phyloP scores from a whole-genome alignment of 1,140 invertebrate genomes.

The Drosophila ohnishii region DNA sequence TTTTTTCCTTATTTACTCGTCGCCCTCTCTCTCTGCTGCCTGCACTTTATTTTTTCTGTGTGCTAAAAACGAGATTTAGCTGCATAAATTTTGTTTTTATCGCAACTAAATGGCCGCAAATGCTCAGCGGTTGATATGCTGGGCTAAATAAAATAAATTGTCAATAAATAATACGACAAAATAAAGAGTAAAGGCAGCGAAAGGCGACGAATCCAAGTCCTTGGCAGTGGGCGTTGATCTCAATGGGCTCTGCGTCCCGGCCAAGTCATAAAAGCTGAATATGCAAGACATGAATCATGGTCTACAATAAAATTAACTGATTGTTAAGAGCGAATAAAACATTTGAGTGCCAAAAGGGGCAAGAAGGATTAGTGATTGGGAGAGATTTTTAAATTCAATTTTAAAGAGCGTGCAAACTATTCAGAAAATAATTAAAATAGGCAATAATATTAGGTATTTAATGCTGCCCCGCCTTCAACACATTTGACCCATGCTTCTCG shows the following conservation, averaged over 20 bases:
- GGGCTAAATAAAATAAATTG: slow-evolving; percentile 75
- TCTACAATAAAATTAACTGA: slow-evolving; percentile 33
- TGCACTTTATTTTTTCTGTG: slow-evolving; percentile 26
- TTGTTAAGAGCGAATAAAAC: slow-evolving; percentile 14
- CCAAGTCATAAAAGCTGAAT: slow-evolving; percentile 45
- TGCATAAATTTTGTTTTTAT: slow-evolving; percentile 77
- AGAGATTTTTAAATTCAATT: background rate
- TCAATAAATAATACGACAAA: slow-evolving; percentile 57
- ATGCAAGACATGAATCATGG: slow-evolving; percentile 47
- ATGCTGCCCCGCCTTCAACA: background rate
- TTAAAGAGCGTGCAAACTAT: background rate
- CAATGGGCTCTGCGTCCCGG: slow-evolving; percentile 21
- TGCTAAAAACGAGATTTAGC: slow-evolving; percentile 48
- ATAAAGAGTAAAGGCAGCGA: slow-evolving; percentile 1
- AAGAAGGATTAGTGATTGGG: background rate
- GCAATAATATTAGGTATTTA: slow-evolving; percentile 33
- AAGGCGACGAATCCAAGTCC: slow-evolving; percentile 11
- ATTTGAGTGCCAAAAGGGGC: background rate
- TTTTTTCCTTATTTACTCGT: slow-evolving; percentile 58
- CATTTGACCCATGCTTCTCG: background rate
- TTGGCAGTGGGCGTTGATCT: slow-evolving; percentile 48
- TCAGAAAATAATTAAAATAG: slow-evolving; percentile 4
- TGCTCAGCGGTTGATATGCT: slow-evolving; percentile 62
- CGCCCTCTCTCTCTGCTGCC: slow-evolving; percentile 11
- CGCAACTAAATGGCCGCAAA: slow-evolving; percentile 76